Conservation (phyloP, 1,140 invertebrate genomes). For the Drosophila leontia region DNA sequence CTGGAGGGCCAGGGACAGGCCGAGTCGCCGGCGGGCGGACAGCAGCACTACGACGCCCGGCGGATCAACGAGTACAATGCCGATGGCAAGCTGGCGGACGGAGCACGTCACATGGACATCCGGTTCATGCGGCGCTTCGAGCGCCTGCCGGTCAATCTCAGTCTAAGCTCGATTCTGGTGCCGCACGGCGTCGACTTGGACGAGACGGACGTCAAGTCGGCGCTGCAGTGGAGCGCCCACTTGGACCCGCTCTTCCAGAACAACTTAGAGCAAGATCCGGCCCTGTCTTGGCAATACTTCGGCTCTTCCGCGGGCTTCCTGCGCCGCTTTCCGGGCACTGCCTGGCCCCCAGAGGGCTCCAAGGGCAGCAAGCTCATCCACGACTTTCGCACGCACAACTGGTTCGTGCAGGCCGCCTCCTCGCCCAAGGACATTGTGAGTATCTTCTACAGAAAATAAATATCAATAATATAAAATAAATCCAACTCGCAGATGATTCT, state of each 20-base stretch:
- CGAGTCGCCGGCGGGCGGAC: slow-evolving; percentile 58
- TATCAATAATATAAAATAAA: not conserved
- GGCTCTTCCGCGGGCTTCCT: slow-evolving; percentile 96
- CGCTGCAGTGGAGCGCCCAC: slow-evolving; percentile 96
- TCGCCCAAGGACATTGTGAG: slow-evolving; percentile 96
- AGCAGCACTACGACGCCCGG: slow-evolving; percentile 89
- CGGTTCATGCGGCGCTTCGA: slow-evolving; percentile 92
- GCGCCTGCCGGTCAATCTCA: slow-evolving; percentile 93
- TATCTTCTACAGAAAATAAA: not conserved
- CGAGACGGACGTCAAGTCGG: slow-evolving; percentile 93
- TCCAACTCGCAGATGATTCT: slow-evolving; percentile 89
- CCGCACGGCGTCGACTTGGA: slow-evolving; percentile 91
- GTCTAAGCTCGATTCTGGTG: slow-evolving; percentile 94
- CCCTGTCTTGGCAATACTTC: slow-evolving; percentile 98
- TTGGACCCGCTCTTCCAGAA: slow-evolving; percentile 95
- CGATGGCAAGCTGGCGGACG: slow-evolving; percentile 89
- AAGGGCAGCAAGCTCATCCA: slow-evolving; percentile 90
- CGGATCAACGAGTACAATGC: slow-evolving; percentile 90
- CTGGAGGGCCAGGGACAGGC: slow-evolving; percentile 71
- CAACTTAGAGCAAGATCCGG: slow-evolving; percentile 96
- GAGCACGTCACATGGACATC: slow-evolving; percentile 89
- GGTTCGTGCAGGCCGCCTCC: slow-evolving; percentile 98
- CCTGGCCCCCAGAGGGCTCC: slow-evolving; percentile 90
- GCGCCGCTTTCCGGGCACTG: slow-evolving; percentile 95
- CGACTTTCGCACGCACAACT: slow-evolving; percentile 94